Conservation (phyloP, 2,113 vertebrate species). For the Caretta caretta region DNA sequence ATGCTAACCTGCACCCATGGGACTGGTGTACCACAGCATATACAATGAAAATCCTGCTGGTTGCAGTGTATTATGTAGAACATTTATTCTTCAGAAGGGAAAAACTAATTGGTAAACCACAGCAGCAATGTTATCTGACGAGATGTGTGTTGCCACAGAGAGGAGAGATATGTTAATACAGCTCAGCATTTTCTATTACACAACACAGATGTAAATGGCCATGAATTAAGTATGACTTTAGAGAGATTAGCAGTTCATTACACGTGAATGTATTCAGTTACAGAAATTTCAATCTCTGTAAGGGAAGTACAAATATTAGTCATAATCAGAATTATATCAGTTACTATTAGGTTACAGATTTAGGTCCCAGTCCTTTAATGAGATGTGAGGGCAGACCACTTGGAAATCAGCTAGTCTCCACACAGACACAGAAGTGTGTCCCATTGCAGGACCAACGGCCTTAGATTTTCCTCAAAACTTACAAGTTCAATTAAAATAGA, state of each 20-base stretch:
- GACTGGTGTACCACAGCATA: not conserved
- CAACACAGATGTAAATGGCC: accelerated
- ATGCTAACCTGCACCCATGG: not conserved
- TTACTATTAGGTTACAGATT: not conserved
- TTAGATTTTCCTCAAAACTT: not conserved
- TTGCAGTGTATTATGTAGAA: constrained; percentile 4
- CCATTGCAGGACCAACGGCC: not conserved
- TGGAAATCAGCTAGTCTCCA: not conserved
- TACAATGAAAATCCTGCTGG: not conserved
- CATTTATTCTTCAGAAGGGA: not conserved
- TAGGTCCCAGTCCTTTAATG: not conserved
- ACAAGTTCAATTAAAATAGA: not conserved
- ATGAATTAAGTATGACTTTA: not conserved
- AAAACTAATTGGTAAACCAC: not conserved
- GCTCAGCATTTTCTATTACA: not conserved
- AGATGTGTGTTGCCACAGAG: not conserved
- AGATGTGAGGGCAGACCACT: not conserved
- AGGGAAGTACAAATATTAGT: not conserved
- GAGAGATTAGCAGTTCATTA: not conserved
- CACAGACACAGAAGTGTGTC: not conserved
- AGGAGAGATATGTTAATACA: not conserved
- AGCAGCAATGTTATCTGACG: not conserved
- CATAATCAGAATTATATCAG: not conserved
- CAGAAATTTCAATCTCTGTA: not conserved
- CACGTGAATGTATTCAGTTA: not conserved